Evolutionary conservation across 2,113 vertebrate genomes (phyloP).

Genomic region (Callipepla squamata): DNA sequence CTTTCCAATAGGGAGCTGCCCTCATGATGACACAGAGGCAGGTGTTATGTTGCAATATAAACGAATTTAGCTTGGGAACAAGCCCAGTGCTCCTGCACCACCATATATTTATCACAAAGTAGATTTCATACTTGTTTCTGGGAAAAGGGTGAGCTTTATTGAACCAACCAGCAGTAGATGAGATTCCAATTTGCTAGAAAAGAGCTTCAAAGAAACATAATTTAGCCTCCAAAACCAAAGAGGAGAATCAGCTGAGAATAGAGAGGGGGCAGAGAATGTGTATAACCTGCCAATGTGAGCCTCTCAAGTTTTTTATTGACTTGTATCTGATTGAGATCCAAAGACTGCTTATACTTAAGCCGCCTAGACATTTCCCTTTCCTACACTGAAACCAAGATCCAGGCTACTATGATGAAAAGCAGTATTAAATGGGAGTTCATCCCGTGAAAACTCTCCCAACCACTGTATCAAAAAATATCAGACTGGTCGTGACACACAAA

Average conservation of each 20-base stretch:
- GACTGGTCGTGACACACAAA: neutral
- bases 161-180: neutral
- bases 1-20: conserved; percentile 15
- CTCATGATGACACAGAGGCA: conserved; percentile 21
- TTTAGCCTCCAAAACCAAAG: neutral
- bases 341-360: neutral
- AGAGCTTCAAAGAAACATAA: neutral
- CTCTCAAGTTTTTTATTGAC: neutral
- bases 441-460: neutral
- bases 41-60: conserved; percentile 35
- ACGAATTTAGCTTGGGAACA: neutral
- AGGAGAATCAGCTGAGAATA: neutral
- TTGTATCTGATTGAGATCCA: neutral
- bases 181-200: neutral
- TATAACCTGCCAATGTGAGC: neutral
- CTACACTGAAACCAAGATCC: neutral
- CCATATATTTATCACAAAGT: conserved; percentile 13
- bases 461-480: rapidly evolving
- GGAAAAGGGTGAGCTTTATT: neutral
- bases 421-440: neutral
- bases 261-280: neutral
- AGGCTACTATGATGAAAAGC: neutral
- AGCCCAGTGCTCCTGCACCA: conserved; percentile 16
- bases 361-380: neutral
- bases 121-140: conserved; percentile 26